A percentile compares a stretch with the other conserved stretches of the same genome.
phyloP scores from a whole-genome alignment of 2,113 vertebrate genomes.

The Equus przewalskii region DNA sequence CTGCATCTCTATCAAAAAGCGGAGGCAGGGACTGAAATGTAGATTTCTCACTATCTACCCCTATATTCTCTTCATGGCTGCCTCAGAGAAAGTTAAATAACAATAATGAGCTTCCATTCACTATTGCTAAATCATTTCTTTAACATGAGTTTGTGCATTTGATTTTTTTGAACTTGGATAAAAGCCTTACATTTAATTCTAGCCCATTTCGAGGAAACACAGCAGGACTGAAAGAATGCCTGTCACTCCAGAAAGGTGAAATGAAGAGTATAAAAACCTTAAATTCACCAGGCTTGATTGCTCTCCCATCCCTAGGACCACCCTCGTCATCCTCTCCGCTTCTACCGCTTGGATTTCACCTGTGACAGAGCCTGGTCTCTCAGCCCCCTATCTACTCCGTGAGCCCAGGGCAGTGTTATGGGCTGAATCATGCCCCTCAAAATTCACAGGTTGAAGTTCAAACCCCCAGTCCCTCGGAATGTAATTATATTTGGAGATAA shows the following conservation, averaged over 20 bases:
- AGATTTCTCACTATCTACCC: not conserved
- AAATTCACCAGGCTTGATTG: not conserved
- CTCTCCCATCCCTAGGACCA: not conserved
- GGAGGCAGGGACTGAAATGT: not conserved
- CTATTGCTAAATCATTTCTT: not conserved
- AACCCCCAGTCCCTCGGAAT: not conserved
- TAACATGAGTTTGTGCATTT: not conserved
- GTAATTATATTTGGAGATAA: not conserved
- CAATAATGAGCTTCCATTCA: not conserved
- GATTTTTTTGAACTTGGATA: not conserved
- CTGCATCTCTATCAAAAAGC: not conserved
- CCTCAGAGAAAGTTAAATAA: slow-evolving; percentile 16
- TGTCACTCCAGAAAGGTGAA: not conserved
- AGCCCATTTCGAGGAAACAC: not conserved
- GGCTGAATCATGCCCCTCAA: not conserved
- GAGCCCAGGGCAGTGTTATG: not conserved
- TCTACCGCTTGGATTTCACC: not conserved
- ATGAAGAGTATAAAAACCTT: not conserved
- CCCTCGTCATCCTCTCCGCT: not conserved
- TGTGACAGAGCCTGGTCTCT: not conserved
- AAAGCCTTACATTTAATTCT: not conserved
- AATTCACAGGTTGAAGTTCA: not conserved
- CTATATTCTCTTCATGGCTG: not conserved
- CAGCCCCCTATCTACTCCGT: not conserved
- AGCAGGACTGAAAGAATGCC: not conserved